phyloP scores from a whole-genome alignment of 2,888 invertebrate genomes.

The Endotricha flammealis region DNA sequence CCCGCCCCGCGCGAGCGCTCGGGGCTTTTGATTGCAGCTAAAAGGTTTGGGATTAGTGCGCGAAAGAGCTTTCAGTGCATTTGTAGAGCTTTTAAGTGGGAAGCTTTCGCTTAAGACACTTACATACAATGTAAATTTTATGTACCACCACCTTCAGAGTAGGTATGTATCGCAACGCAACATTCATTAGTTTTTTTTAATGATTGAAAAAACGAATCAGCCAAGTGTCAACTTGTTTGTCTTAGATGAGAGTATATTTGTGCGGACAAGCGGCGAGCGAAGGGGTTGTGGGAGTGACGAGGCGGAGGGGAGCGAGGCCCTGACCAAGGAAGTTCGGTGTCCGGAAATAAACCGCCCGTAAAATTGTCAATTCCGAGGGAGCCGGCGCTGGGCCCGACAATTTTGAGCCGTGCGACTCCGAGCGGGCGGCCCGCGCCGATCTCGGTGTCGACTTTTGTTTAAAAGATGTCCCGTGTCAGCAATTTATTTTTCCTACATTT shows the following conservation, averaged over 20 bases:
- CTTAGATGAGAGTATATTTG: constrained; percentile 34
- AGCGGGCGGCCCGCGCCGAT: constrained; percentile 28
- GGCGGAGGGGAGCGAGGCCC: constrained; percentile 44
- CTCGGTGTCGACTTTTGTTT: constrained; percentile 30
- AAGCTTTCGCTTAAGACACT: constrained; percentile 78
- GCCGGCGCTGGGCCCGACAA: constrained; percentile 59
- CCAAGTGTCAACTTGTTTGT: constrained; percentile 25
- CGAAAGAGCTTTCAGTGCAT: constrained; percentile 79
- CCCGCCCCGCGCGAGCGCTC: constrained; percentile 52
- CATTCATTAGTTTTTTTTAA: too few relatives aligned
- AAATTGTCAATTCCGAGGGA: constrained; percentile 82
- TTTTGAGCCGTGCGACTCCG: constrained; percentile 47
- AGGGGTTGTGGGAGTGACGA: constrained; percentile 44
- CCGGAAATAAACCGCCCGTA: constrained; percentile 83
- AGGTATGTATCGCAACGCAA: constrained; percentile 35
- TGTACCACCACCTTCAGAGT: constrained; percentile 52
- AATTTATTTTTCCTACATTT: constrained; percentile 20
- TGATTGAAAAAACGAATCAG: constrained; percentile 15
- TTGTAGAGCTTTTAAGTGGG: constrained; percentile 79
- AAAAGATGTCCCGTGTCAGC: constrained; percentile 33
- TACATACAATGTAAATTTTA: constrained; percentile 77
- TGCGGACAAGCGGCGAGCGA: constrained; percentile 40
- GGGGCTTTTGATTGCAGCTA: constrained; percentile 79
- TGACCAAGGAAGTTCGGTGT: constrained; percentile 74
- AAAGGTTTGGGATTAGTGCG: constrained; percentile 79